These are phyloP conservation scores for Noctua pronuba DNA, from an alignment of 2,888 invertebrate genomes.

Conservation along the genomic window DNA sequence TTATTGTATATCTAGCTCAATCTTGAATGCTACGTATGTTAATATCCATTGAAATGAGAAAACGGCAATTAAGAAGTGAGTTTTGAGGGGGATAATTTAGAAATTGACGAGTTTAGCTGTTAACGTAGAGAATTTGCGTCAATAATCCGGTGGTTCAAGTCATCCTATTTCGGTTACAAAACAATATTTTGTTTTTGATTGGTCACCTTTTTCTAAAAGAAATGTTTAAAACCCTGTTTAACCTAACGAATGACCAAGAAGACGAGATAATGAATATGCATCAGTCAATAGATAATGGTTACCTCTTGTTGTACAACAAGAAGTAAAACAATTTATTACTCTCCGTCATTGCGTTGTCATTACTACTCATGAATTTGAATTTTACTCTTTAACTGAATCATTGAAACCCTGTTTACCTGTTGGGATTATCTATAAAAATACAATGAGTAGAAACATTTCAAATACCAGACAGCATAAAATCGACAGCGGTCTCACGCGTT, in stretches of 20 bases:
- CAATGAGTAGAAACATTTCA: constrained; percentile 62
- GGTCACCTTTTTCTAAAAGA: constrained; percentile 19
- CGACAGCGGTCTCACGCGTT: constrained; percentile 45
- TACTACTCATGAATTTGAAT: constrained; percentile 52
- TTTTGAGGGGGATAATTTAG: neutral
- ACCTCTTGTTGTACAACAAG: constrained; percentile 37
- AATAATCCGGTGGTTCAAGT: constrained; percentile 1
- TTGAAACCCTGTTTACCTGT: constrained; percentile 86
- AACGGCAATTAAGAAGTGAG: neutral
- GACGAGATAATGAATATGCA: constrained; percentile 39
- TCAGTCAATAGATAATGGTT: constrained; percentile 53
- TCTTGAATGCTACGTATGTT: constrained; percentile 8
- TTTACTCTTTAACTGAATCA: constrained; percentile 71
- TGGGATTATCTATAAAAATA: constrained; percentile 69
- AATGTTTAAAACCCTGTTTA: constrained; percentile 45
- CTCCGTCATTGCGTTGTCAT: constrained; percentile 33
- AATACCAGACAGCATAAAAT: constrained; percentile 61
- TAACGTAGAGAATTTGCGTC: neutral
- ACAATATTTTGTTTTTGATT: constrained; percentile 16
- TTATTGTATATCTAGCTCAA: constrained; percentile 9
- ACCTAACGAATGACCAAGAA: constrained; percentile 37
- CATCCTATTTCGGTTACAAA: constrained; percentile 25
- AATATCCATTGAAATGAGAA: constrained; percentile 1
- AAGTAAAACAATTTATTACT: constrained; percentile 44
- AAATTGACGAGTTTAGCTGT: constrained; percentile 11